Base-by-base conservation (phyloP, 2,113 vertebrate species). In the Sinocyclocheilus maitianheensis region DNA sequence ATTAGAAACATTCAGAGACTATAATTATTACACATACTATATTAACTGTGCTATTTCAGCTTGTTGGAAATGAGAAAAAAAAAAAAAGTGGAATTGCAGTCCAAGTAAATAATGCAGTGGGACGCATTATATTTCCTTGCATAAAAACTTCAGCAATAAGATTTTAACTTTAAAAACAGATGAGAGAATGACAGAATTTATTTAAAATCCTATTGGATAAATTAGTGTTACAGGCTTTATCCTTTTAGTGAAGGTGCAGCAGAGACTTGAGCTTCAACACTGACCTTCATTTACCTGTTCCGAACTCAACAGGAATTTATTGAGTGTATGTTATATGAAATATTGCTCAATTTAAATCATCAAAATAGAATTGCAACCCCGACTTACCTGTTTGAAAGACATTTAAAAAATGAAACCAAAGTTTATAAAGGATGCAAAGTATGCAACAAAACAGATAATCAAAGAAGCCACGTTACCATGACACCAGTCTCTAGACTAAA, bases 111-210 rank as follows among this genome's bases (percentile, higher is more conserved):
- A 43, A 58, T 71, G 67, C 16, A 37, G 6, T 0, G 40, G 40
- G 40, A 43, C 9, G 40, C 40, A 43, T 43, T 43, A 46, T 9
- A 40, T 20, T 40, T 22, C 18, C 30, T 11, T 11, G 18, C 18
- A 72, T 72, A 72, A 69, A 69, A 71, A 72, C 8, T 22, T 11
- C 16, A 71, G 67, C 69, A 72, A 60, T 58, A 58, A 71, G 16
- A 71, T 71, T 43, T 22, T 12, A 72, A 43, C 69, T 43, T 43
- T 22, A 72, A 72, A 72, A 12, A 22, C 37, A 43, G 9, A 18
- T 37, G 67, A 43, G 20, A 5, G 9, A 43, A 72, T 37, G 8
- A 69, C 7, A 46, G 11, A 75, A 75, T 48, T 48, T 7, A 14
- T 24, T 12, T 46, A 14, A 48, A n/a, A 46, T 74, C 62, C 62